phyloP scores from a whole-genome alignment of 2,888 invertebrate species.

The Anthrax anthrax region DNA sequence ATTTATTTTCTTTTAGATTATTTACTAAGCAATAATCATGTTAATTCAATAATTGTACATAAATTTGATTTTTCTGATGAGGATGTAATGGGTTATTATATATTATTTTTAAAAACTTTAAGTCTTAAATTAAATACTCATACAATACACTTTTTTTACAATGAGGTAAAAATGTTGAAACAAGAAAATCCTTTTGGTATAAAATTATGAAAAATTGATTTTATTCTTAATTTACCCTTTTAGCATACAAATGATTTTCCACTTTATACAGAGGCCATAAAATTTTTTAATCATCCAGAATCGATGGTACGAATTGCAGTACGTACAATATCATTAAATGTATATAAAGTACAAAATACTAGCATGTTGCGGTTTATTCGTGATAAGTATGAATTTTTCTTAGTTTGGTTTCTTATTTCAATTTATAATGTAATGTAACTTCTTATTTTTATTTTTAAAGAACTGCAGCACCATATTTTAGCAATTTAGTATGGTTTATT shows the following conservation, averaged over 20 bases:
- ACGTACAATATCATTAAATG: slow-evolving; percentile 90
- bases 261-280: slow-evolving; percentile 95
- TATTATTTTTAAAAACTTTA: slow-evolving; percentile 95
- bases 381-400: slow-evolving; percentile 45
- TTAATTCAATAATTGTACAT: slow-evolving; percentile 98
- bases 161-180: slow-evolving; percentile 43
- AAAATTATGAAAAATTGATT: too few relatives aligned
- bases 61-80: slow-evolving; percentile 99
- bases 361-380: slow-evolving; percentile 92
- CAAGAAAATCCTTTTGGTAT: too few relatives aligned
- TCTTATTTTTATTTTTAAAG: slow-evolving; percentile 27
- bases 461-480: slow-evolving; percentile 96
- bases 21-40: slow-evolving; percentile 96
- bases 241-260: slow-evolving; percentile 97
- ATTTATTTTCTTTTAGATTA: slow-evolving; percentile 63
- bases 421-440: slow-evolving; percentile 3
- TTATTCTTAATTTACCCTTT: background rate
- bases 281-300: slow-evolving; percentile 98
- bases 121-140: slow-evolving; percentile 95
- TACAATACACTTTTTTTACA: slow-evolving; percentile 99
- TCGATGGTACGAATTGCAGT: slow-evolving; percentile 99
- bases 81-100: slow-evolving; percentile 99
- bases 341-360: slow-evolving; percentile 84
- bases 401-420: background rate
- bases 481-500: slow-evolving; percentile 97